Percentiles rank a stretch among this genome's conserved stretches.
These are phyloP conservation scores for Fulmarus glacialis DNA, from an alignment of 2,113 vertebrate genomes.

Conservation along the genomic window DNA sequence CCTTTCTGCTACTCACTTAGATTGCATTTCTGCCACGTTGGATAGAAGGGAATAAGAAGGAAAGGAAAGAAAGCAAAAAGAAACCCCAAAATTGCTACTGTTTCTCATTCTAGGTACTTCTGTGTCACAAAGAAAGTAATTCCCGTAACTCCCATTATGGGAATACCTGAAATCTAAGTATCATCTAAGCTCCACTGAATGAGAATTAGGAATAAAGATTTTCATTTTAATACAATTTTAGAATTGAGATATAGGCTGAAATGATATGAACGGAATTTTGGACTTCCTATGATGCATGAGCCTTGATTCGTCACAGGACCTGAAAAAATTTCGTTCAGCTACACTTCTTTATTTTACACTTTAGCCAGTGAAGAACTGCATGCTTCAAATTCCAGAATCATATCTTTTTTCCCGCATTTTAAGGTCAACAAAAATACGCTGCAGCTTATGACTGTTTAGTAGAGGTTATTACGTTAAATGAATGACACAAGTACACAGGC, in stretches of 20 bases:
- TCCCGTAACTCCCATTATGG: background rate
- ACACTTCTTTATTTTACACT: background rate
- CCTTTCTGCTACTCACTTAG: background rate
- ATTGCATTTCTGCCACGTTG: background rate
- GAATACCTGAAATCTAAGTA: background rate
- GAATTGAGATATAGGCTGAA: background rate
- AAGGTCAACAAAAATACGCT: background rate
- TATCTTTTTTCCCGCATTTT: background rate
- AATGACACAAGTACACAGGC: background rate
- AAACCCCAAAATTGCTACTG: background rate
- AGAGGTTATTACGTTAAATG: background rate
- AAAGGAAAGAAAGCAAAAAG: background rate
- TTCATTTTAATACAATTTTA: background rate
- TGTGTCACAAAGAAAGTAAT: background rate
- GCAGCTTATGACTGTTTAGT: background rate
- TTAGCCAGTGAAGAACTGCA: background rate
- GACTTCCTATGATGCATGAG: background rate
- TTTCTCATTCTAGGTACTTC: background rate
- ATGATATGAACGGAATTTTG: background rate
- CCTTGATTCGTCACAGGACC: background rate
- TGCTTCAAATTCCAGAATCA: background rate
- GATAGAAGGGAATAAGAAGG: background rate
- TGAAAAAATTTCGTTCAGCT: background rate
- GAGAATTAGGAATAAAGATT: background rate
- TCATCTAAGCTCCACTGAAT: background rate